Percentiles rank a stretch among this genome's conserved stretches.
phyloP scores from a whole-genome alignment of 2,888 invertebrate genomes.

The Drosophila fulvimacula region DNA sequence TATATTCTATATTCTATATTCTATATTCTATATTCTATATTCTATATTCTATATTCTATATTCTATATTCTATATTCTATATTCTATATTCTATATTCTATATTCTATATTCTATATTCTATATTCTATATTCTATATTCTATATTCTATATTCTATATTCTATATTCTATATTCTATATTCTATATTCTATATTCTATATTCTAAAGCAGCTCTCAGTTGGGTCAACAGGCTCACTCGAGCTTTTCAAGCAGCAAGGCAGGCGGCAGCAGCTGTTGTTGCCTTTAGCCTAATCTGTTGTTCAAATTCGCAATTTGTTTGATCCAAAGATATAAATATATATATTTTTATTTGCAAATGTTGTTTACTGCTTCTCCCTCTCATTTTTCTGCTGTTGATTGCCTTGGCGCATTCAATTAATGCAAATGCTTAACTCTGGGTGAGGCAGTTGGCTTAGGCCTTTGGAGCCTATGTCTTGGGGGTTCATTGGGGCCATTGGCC shows the following conservation, averaged over 20 bases:
- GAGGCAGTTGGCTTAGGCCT: background rate
- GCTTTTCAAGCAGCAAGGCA: no score
- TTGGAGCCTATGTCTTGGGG: background rate
- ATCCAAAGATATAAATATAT: constrained; percentile 2
- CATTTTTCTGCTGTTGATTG: constrained; percentile 2
- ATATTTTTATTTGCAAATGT: background rate
- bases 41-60: no score
- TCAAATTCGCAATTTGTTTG: constrained; percentile 1
- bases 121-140: no score
- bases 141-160: no score
- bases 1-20: no score
- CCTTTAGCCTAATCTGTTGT: background rate
- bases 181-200: no score
- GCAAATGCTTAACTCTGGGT: constrained; percentile 25
- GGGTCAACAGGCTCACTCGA: background rate
- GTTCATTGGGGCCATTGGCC: constrained; percentile 50
- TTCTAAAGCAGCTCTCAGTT: background rate
- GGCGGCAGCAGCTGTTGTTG: background rate
- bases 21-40: no score
- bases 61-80: no score
- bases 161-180: no score
- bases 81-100: no score
- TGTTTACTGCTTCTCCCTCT: background rate
- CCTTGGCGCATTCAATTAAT: constrained; percentile 36
- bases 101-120: no score